Percentiles rank a stretch among this genome's conserved stretches.
Evolutionary conservation across 2,797 vertebrate species (phyloP).

Genomic region (Urophycis tenuis): DNA sequence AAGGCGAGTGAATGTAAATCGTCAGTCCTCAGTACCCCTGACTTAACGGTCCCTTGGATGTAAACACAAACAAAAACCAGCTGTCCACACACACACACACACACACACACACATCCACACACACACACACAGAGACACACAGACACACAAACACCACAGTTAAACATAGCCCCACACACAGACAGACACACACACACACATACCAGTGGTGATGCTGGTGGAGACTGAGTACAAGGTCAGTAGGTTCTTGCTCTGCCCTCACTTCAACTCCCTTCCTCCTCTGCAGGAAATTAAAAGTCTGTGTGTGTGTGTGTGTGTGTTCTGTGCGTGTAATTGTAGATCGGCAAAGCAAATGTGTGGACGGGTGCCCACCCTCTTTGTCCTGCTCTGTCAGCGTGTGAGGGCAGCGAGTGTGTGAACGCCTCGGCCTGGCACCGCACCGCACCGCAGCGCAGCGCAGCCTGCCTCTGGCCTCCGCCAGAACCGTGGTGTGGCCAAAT

Average conservation of each 20-base stretch:
- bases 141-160: conserved; percentile 31
- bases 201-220: conserved; percentile 40
- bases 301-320: conserved; percentile 17
- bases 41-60: conserved; percentile 31
- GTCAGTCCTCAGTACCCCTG: conserved; percentile 17
- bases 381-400: not conserved
- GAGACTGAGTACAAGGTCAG: conserved; percentile 29
- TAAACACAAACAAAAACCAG: conserved; percentile 59
- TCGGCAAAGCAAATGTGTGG: not conserved
- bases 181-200: conserved; percentile 26
- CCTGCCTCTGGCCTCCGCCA: not conserved
- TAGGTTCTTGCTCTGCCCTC: conserved; percentile 44
- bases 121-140: conserved; percentile 10
- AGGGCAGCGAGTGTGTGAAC: conserved; percentile 20
- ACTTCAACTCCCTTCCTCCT: conserved; percentile 32
- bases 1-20: conserved; percentile 12
- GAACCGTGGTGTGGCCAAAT: not conserved
- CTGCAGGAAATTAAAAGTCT: conserved; percentile 31
- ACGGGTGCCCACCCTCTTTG: not conserved
- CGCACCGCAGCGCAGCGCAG: too few species aligned
- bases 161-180: conserved; percentile 26
- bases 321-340: conserved; percentile 6
- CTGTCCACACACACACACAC: conserved; percentile 37
- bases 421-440: not conserved
- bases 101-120: conserved; percentile 20